A percentile compares a stretch with the other conserved stretches of the same genome.
Evolutionary conservation across 2,797 vertebrate species (phyloP).

Genomic region (Scarus forsteni): DNA sequence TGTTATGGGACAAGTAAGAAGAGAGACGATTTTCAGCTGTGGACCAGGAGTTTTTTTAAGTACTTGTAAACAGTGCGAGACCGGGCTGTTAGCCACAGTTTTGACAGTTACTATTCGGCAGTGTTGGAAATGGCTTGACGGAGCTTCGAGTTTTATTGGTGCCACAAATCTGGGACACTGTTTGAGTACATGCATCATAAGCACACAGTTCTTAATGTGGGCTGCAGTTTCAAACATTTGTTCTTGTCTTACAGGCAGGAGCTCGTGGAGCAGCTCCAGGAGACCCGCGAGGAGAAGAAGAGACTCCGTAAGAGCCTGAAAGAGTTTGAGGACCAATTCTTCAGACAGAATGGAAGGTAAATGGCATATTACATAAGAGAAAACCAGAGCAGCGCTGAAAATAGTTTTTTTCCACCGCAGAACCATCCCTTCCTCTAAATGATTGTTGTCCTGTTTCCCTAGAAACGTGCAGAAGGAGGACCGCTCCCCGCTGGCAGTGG

Average conservation of each 20-base stretch:
- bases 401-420: not conserved
- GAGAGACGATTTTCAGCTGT: too few relatives aligned
- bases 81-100: too few relatives aligned
- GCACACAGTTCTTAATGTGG: not conserved
- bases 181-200: not conserved
- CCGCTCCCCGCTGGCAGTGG: constrained; percentile 91
- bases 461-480: constrained; percentile 98
- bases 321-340: constrained; percentile 98
- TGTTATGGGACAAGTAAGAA: too few relatives aligned
- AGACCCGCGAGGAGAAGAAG: constrained; percentile 96
- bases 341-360: constrained; percentile 97
- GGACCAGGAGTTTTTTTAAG: too few relatives aligned
- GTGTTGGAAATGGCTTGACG: too few relatives aligned
- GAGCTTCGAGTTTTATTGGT: too few relatives aligned
- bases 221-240: not conserved
- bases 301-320: constrained; percentile 93
- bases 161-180: too few relatives aligned
- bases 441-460: constrained; percentile 34
- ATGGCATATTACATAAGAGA: not conserved
- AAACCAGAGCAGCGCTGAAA: not conserved
- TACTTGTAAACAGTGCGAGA: too few relatives aligned
- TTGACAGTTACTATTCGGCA: too few relatives aligned
- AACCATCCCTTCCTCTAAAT: not conserved
- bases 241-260: constrained; percentile 85
- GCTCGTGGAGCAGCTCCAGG: constrained; percentile 95